These are phyloP conservation scores for Hydractinia symbiolongicarpus DNA, from an alignment of 30 jellyfish, hydroid and myxozoan genomes.

Conservation along the genomic window DNA sequence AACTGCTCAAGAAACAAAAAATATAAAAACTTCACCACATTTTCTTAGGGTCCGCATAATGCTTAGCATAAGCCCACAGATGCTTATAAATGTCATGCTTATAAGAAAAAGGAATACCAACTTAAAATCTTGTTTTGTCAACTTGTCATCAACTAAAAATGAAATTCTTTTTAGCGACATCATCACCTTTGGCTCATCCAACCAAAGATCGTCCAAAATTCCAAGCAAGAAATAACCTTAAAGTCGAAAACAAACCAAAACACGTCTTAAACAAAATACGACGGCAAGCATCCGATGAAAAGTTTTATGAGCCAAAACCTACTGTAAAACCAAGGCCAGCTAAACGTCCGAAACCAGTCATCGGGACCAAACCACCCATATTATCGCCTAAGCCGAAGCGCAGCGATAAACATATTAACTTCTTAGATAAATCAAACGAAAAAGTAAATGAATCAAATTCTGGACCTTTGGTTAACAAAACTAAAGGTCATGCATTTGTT, in stretches of 20 bases:
- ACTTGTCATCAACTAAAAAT: not conserved
- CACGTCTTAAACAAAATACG: no score
- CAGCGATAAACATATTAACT: not conserved
- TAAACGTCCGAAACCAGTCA: not conserved
- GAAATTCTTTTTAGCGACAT: not conserved
- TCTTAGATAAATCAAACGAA: not conserved
- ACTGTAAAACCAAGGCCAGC: not conserved
- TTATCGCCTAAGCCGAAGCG: constrained; percentile 5
- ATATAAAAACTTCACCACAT: no score
- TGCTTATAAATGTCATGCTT: not conserved
- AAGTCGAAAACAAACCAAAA: no score
- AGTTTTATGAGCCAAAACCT: no score
- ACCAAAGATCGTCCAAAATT: constrained; percentile 8
- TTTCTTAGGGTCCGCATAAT: not conserved
- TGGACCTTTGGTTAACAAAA: not conserved
- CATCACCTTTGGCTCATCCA: constrained; percentile 3
- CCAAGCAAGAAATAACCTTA: not conserved
- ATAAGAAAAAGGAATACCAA: not conserved
- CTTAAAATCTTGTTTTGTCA: not conserved
- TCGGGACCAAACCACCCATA: not conserved
- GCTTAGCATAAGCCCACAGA: not conserved
- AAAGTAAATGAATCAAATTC: not conserved
- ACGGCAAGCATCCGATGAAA: no score
- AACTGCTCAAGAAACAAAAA: no score
- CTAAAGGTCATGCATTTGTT: no score